Evolutionary conservation across 2,113 vertebrate genomes (phyloP).

Genomic region (Desmodus rotundus): DNA sequence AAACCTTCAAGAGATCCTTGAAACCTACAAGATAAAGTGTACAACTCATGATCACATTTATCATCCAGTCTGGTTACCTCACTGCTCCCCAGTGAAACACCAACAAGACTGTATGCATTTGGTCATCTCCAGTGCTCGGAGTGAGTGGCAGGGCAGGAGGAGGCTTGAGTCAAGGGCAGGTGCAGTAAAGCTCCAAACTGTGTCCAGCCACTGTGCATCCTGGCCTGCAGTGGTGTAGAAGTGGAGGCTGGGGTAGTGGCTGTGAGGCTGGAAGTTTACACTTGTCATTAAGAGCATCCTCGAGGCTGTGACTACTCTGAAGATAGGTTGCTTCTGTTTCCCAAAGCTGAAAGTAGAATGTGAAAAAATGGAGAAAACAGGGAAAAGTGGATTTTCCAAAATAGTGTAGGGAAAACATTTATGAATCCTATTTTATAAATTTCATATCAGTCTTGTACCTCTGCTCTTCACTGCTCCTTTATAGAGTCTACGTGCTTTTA

Average conservation of each 20-base stretch:
- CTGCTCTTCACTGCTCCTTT: background rate
- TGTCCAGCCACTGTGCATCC: fast-evolving
- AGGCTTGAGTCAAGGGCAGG: background rate
- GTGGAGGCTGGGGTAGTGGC: fast-evolving
- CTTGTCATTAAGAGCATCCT: background rate
- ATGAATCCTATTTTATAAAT: background rate
- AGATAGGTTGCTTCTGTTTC: background rate
- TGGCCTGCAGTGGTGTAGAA: fast-evolving
- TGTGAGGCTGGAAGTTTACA: fast-evolving
- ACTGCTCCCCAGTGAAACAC: background rate
- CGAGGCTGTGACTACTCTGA: background rate
- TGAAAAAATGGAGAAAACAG: background rate
- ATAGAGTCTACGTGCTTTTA: background rate
- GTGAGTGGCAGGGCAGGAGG: background rate
- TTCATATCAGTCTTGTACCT: background rate
- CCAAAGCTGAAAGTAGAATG: background rate
- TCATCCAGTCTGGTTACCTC: background rate
- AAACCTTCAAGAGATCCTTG: background rate
- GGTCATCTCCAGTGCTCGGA: background rate
- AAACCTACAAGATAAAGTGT: background rate
- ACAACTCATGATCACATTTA: background rate
- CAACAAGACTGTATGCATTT: background rate
- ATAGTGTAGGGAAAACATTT: background rate
- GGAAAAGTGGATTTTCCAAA: background rate
- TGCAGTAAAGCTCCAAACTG: background rate